Percentiles rank a stretch among this genome's conserved stretches.
These are phyloP conservation scores for Acrocephalus kingi DNA, from an alignment of 2,113 vertebrate species.

Conservation along the genomic window DNA sequence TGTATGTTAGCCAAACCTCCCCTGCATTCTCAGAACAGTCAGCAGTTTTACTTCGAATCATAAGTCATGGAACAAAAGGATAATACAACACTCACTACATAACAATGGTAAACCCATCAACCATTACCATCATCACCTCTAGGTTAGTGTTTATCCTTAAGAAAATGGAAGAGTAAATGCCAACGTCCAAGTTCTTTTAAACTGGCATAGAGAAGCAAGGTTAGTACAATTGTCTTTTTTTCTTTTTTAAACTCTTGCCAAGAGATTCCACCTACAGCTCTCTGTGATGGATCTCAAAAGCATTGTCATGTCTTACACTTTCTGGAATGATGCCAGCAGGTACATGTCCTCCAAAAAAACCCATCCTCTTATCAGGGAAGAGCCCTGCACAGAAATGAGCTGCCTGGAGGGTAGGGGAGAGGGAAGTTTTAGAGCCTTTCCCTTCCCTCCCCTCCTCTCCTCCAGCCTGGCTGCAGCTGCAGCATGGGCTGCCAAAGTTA, in stretches of 20 bases:
- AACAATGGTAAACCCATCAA: background rate
- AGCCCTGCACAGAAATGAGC: background rate
- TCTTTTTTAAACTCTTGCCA: background rate
- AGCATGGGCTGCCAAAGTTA: background rate
- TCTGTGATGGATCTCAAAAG: background rate
- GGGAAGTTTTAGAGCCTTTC: background rate
- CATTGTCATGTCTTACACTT: background rate
- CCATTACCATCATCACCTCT: background rate
- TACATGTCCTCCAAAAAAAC: background rate
- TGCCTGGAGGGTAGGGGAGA: background rate
- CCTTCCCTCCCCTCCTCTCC: too few relatives aligned
- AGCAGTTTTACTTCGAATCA: background rate
- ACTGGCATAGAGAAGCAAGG: background rate
- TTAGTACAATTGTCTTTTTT: background rate
- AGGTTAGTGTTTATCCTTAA: background rate
- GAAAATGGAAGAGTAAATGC: constrained; percentile 3
- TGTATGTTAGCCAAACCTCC: background rate
- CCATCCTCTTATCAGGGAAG: background rate
- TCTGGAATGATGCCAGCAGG: background rate
- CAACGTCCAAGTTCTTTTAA: background rate
- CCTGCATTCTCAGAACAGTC: background rate
- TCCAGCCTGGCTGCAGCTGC: fast-evolving
- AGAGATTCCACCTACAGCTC: background rate
- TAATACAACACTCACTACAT: background rate
- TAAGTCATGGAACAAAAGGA: background rate